Evolutionary conservation across 2,888 invertebrate genomes (phyloP), one percentile per base, ranked within the genome.

Genomic region (Venustoraphidia nigricollis): DNA sequence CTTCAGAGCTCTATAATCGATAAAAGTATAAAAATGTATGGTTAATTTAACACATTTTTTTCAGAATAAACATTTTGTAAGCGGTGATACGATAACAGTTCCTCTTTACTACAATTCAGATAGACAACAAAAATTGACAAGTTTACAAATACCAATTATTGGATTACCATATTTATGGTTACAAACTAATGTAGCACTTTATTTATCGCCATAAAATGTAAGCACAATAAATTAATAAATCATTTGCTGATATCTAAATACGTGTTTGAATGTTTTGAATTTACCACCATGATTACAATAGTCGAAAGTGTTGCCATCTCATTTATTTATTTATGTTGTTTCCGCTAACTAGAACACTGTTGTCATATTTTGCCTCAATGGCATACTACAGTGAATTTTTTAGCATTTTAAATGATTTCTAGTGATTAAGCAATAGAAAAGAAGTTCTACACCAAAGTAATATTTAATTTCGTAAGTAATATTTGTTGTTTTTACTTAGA

Each of bases 181-280:
- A 42, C 73, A 77, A 59, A 69, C 76, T 47, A 79, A 79, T 43
- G 68, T 76, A 6, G 79, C 81, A 5, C 67, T 81, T 49, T 80
- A 78, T 66, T 65, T 80, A 50, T 27, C 27, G 27, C 6, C 3
- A 27, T 27, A 27, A 27, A 27, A 27, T 27, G 6, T 27, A 27
- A 27, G 27, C 27, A 27, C 27, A 27, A 6, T n/a, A n/a, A n/a
- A n/a, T 6, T 6, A 27, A 27, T 27, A 27, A 27, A 27, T 27
- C 3, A 27, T 6, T 27, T 27, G 6, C 6, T 27, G 27, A 27
- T 27, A 3, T 27, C 6, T 3, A 27, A 27, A 27, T 27, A 6
- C 27, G 27, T 27, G 27, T 27, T 27, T 27, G 5, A 27, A 27
- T 27, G 2, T 27, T 27, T 27, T 6, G 6, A 27, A 27, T 27